Conservation (phyloP, 2,888 invertebrate genomes). For the Dynastes hyllus region DNA sequence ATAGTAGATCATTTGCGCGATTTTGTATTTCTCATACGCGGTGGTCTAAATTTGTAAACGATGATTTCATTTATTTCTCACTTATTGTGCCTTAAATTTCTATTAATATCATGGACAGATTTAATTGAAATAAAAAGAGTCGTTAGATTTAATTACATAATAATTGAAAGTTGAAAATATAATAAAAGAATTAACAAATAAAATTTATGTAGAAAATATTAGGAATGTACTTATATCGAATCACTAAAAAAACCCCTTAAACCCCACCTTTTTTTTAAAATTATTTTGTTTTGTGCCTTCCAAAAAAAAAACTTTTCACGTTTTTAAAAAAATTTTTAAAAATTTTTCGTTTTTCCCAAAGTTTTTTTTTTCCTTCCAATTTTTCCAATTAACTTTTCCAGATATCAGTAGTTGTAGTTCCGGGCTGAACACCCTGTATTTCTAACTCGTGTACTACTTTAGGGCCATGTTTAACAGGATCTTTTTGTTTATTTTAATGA, state of each 20-base stretch:
- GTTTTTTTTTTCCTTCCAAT: too few relatives aligned
- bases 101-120: not conserved
- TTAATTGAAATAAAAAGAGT: not conserved
- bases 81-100: conserved; percentile 42
- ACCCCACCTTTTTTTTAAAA: too few relatives aligned
- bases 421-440: too few relatives aligned
- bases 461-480: too few relatives aligned
- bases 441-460: too few relatives aligned
- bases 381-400: too few relatives aligned
- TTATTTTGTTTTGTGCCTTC: too few relatives aligned
- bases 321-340: too few relatives aligned
- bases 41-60: conserved; percentile 18
- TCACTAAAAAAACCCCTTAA: not conserved
- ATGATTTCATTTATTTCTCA: conserved; percentile 22
- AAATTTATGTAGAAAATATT: conserved; percentile 2
- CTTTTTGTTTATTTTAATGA: too few relatives aligned
- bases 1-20: not conserved
- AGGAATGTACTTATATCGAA: not conserved
- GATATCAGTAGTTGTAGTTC: too few relatives aligned
- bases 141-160: not conserved
- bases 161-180: not conserved
- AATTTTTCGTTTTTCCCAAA: too few relatives aligned
- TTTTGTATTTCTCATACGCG: not conserved
- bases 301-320: too few relatives aligned
- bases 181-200: not conserved